Evolutionary conservation across 2,113 vertebrate genomes (phyloP).

Genomic region (Nymphicus hollandicus): DNA sequence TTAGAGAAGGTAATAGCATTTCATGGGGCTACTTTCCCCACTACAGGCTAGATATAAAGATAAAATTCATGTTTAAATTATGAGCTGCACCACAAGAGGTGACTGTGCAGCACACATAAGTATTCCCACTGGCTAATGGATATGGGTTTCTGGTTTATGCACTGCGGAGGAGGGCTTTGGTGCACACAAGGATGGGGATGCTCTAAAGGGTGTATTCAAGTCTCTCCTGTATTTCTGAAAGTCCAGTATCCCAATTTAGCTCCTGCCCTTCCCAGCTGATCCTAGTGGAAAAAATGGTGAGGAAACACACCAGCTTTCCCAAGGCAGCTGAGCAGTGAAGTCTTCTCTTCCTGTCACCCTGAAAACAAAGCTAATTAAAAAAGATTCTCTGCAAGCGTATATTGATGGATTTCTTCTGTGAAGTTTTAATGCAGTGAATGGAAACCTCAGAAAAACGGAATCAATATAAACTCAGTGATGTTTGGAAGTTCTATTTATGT

Average conservation of each 20-base stretch:
- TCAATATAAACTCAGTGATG: slow-evolving; percentile 17
- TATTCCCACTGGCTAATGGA: neutral
- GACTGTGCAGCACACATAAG: accelerated
- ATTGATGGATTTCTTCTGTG: neutral
- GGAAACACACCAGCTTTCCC: neutral
- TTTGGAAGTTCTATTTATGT: slow-evolving; percentile 22
- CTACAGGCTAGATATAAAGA: neutral
- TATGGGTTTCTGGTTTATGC: neutral
- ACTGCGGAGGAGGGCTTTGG: neutral
- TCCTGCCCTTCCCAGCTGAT: neutral
- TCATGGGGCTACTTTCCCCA: neutral
- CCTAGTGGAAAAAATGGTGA: neutral
- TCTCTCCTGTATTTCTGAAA: neutral
- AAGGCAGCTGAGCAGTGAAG: neutral
- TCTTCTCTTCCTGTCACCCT: neutral
- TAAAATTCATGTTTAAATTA: neutral
- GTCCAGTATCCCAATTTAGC: neutral
- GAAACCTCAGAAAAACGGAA: neutral
- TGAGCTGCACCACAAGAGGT: neutral
- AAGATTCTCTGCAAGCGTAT: neutral
- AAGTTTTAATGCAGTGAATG: neutral
- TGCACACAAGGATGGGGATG: neutral
- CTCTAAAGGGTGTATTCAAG: neutral
- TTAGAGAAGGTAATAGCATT: neutral
- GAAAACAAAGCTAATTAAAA: neutral